Evolutionary conservation across 2,888 invertebrate species (phyloP).

Genomic region (Notodonta ziczac): DNA sequence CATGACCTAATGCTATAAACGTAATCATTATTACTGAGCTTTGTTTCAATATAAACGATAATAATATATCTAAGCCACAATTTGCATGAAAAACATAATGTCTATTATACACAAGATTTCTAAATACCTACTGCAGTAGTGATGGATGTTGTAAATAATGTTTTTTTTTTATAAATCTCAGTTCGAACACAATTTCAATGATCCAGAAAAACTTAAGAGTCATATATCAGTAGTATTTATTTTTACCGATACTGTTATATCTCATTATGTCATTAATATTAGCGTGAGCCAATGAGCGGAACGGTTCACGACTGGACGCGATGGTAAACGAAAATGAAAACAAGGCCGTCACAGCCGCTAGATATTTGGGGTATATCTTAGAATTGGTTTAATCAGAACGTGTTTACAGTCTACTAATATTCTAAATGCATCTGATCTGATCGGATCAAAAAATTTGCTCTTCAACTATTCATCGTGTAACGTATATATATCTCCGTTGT

Average conservation of each 20-base stretch:
- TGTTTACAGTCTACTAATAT: background rate
- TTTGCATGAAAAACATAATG: background rate
- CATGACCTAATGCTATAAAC: background rate
- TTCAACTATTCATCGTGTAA: constrained; percentile 21
- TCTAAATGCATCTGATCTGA: background rate
- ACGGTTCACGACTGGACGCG: constrained; percentile 41
- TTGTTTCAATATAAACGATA: background rate
- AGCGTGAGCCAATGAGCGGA: constrained; percentile 45
- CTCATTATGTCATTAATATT: constrained; percentile 59
- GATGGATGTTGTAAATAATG: too few species aligned
- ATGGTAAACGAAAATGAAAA: constrained; percentile 75
- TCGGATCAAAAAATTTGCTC: background rate
- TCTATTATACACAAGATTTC: background rate
- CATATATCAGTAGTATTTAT: background rate
- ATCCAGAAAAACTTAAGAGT: background rate
- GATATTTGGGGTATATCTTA: constrained; percentile 66
- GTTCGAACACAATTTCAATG: background rate
- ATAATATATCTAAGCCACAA: background rate
- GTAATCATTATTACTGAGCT: background rate
- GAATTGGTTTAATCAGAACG: constrained; percentile 44
- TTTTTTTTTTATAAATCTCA: too few species aligned
- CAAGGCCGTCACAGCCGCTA: constrained; percentile 77
- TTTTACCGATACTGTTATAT: constrained; percentile 17
- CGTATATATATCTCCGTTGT: background rate
- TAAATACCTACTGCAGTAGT: background rate